These are phyloP conservation scores for Tadarida brasiliensis DNA, from an alignment of 2,797 vertebrate genomes.

Conservation along the genomic window DNA sequence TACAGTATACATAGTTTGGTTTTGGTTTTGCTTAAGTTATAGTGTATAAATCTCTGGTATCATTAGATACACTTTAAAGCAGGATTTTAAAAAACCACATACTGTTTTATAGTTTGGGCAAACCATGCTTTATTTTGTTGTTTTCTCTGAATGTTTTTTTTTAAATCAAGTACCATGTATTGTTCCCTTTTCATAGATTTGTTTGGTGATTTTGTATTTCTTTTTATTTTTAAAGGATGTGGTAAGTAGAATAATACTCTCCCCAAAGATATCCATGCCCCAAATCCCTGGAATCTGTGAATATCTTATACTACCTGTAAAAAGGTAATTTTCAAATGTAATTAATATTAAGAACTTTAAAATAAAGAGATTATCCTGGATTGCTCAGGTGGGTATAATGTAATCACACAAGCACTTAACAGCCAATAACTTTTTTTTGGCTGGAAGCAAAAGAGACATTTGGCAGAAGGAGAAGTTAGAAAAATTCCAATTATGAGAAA, in stretches of 20 bases:
- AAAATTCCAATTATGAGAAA: background rate
- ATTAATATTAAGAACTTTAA: background rate
- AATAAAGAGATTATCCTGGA: background rate
- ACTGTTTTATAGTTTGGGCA: conserved; percentile 10
- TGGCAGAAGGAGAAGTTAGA: background rate
- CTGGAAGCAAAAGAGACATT: background rate
- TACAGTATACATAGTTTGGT: background rate
- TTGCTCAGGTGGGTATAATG: background rate
- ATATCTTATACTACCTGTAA: background rate
- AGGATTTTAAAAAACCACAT: background rate
- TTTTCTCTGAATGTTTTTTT: background rate
- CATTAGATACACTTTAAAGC: background rate
- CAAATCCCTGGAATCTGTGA: background rate
- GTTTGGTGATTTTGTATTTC: conserved; percentile 31
- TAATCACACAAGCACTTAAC: background rate
- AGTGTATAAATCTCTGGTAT: background rate
- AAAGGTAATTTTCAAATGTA: conserved; percentile 37
- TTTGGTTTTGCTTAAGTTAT: conserved; percentile 40
- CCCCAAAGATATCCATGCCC: background rate
- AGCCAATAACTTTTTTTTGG: background rate
- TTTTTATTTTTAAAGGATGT: background rate
- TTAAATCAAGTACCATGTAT: background rate
- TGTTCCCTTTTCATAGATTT: background rate
- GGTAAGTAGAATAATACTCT: background rate
- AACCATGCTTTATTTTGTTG: background rate